Evolutionary conservation across 2,888 invertebrate genomes (phyloP).

Genomic region (Hirudinaria manillensis): DNA sequence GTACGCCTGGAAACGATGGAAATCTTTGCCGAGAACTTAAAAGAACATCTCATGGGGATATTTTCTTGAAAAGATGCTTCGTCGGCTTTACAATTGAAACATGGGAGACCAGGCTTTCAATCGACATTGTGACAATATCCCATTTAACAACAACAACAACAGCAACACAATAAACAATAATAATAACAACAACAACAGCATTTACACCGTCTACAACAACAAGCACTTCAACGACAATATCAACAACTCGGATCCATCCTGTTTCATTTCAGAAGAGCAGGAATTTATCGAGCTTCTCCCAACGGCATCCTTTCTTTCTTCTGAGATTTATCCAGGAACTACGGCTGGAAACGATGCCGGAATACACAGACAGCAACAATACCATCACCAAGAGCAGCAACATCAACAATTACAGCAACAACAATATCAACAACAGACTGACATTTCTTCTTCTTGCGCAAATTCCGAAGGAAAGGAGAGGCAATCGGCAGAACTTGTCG

Average conservation of each 20-base stretch:
- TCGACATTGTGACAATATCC: too few species aligned
- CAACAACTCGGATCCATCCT: slow-evolving; percentile 10
- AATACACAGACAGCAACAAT: not conserved
- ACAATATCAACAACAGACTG: not conserved
- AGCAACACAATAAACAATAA: not conserved
- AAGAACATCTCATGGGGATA: too few species aligned
- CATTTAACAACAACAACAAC: slow-evolving; percentile 25
- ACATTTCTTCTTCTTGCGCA: not conserved
- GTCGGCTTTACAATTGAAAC: too few species aligned
- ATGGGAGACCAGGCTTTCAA: too few species aligned
- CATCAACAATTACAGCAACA: slow-evolving; percentile 4
- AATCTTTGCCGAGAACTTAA: too few species aligned
- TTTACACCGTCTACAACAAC: not conserved
- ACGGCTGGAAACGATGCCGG: too few species aligned
- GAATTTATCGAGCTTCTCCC: too few species aligned
- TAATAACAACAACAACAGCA: slow-evolving; percentile 22
- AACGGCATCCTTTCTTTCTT: too few species aligned
- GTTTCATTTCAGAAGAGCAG: too few species aligned
- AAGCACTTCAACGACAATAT: slow-evolving; percentile 3
- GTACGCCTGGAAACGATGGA: too few species aligned
- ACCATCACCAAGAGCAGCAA: slow-evolving; percentile 11
- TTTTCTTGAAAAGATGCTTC: too few species aligned
- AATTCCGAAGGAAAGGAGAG: not conserved
- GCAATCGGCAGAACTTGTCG: not conserved
- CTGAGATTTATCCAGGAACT: too few species aligned